A percentile compares a stretch with the other conserved stretches of the same genome.
These are phyloP conservation scores for Thaumatotibia leucotreta DNA, from an alignment of 1,140 invertebrate species.

Conservation along the genomic window DNA sequence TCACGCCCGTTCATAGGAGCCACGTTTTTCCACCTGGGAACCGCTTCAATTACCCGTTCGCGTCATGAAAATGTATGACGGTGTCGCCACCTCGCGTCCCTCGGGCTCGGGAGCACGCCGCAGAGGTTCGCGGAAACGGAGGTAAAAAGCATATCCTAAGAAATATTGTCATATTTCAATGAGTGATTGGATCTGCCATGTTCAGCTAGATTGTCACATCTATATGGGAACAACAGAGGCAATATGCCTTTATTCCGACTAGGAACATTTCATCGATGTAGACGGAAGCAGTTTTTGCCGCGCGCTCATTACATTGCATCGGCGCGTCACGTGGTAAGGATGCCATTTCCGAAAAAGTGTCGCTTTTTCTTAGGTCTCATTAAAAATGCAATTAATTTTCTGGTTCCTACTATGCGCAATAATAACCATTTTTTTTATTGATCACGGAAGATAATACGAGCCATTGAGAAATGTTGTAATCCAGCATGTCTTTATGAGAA, in stretches of 20 bases:
- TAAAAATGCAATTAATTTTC: slow-evolving; percentile 12
- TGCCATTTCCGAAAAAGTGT: not conserved
- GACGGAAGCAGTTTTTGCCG: not conserved
- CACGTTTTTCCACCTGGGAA: slow-evolving; percentile 4
- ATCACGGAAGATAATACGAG: not conserved
- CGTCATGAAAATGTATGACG: slow-evolving; percentile 13
- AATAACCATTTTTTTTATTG: not conserved
- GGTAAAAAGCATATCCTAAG: not conserved
- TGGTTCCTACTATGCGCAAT: not conserved
- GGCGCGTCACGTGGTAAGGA: not conserved
- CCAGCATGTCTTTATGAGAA: too few species aligned
- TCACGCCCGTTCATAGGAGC: not conserved
- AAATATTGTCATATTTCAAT: slow-evolving; percentile 13
- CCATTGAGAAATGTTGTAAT: not conserved
- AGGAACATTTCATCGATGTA: not conserved
- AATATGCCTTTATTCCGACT: not conserved
- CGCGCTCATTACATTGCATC: not conserved
- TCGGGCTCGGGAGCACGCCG: not conserved
- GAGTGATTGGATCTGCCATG: not conserved
- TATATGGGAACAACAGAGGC: not conserved
- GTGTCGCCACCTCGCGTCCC: slow-evolving; percentile 1
- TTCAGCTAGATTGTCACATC: not conserved
- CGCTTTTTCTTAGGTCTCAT: not conserved
- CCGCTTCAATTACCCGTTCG: slow-evolving; percentile 14
- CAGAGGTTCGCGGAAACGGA: not conserved